Evolutionary conservation across 2,797 vertebrate genomes (phyloP), one percentile per base, ranked within the genome.

Genomic region (Anguilla megastoma): DNA sequence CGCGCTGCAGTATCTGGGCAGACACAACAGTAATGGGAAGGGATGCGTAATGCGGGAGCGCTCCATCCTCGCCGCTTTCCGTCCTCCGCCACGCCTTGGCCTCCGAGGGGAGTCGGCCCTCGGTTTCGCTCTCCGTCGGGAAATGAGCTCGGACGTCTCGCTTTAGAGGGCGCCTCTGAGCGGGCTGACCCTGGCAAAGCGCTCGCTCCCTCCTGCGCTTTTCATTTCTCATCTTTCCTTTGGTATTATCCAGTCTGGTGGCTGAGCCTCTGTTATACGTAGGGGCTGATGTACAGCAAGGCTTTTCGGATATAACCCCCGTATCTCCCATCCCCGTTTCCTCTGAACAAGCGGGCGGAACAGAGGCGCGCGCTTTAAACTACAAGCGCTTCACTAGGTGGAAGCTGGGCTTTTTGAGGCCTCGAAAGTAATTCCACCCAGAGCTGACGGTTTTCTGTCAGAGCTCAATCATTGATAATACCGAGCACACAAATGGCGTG

Each of bases 141-240:
- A 92, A 91, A 89, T 91, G 84, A 90, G 88, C 90, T 85, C 16
- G 79, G 16, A 87, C 54, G 48, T 85, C 89, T 90, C 85, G 54
- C 56, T 79, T 82, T 82, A 58, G 87, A 14, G 66, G 76, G 88
- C 82, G 87, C 84, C 86, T 91, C 84, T 16, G 83, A 90, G 85
- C 86, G 85, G 89, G 89, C 89, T 91, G 89, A 90, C 90, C 86
- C 88, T 85, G 84, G 87, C 88, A 54, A 63, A 90, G 84, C 76
- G 86, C 89, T 83, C 56, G 88, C 89, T 86, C 86, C 85, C 87
- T 10, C 66, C 90, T 86, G 86, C 82, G 41, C 87, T 45, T 87
- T 92, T 88, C 79, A 87, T 90, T 90, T 91, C 84, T 90, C 71
- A 82, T 89, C 86, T 87, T 71, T 85, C 87, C 84, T 82, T 83